Evolutionary conservation across 2,888 invertebrate species (phyloP), one percentile per base, ranked within the genome.

Genomic region (Catocala nupta): DNA sequence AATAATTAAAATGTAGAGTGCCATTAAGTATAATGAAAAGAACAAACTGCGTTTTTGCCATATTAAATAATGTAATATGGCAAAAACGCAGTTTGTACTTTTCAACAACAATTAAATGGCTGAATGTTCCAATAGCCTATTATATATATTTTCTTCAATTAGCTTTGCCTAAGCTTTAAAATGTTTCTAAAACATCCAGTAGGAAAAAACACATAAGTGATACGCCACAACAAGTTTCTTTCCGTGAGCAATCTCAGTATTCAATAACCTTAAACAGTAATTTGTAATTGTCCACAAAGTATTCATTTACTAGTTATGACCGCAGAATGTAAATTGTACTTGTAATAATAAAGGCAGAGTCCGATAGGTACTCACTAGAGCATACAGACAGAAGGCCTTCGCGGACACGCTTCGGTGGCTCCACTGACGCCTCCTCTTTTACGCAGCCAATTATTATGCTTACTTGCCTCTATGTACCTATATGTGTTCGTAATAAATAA

Each of bases 331-430:
- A 56, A 50, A 45, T 53, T 33, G 53, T 66, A 61, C 63, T 54
- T 25, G 60, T 65, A 49, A 61, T 66, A 64, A 68, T 60, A 50
- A 59, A 65, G 48, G 57, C 64, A 50, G 61, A 53, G 63, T 68
- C 44, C 78, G 87, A 90, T 90, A 90, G 90, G 90, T 84, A 81
- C 75, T 69, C 84, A 80, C n/a, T 76, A 81, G 77, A 84, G 85
- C 89, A 81, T 87, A 64, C 63, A 76, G 79, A 73, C 72, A 70
- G 73, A 81, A 83, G 84, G 80, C 82, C 83, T 83, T 79, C 81
- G 72, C 74, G 65, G 75, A 61, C 75, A 85, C 82, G 88, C 81
- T 87, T 73, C 72, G 78, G 58, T 82, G 80, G 68, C 63, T 71
- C 33, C 68, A 77, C 59, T 71, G 80, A 81, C 86, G 83, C 87